Evolutionary conservation across 1,140 invertebrate genomes (phyloP).

Genomic region (Drosophila carrolli): DNA sequence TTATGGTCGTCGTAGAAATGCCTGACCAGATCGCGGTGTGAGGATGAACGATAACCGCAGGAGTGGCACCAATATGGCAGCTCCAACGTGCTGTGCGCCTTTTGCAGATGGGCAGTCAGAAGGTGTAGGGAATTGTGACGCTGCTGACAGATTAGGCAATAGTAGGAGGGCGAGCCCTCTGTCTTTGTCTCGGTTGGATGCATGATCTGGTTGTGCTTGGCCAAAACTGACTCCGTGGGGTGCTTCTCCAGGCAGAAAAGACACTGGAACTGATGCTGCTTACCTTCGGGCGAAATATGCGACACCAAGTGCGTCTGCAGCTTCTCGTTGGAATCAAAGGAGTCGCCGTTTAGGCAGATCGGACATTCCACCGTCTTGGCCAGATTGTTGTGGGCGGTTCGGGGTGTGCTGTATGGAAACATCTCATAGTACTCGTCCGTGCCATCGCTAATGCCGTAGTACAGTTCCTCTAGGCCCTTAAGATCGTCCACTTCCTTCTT

Average conservation of each 20-base stretch:
- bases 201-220: conserved; percentile 86
- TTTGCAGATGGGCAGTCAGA: conserved; percentile 91
- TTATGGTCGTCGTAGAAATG: conserved; percentile 90
- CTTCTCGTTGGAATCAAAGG: conserved; percentile 87
- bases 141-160: conserved; percentile 89
- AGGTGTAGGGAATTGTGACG: conserved; percentile 87
- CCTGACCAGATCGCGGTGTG: conserved; percentile 89
- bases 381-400: conserved; percentile 48
- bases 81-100: conserved; percentile 90
- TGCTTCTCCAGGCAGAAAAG: conserved; percentile 86
- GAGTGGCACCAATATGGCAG: conserved; percentile 92
- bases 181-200: conserved; percentile 87
- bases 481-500: conserved; percentile 80
- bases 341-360: conserved; percentile 85
- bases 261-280: conserved; percentile 85
- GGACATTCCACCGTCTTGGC: conserved; percentile 85
- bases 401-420: conserved; percentile 68
- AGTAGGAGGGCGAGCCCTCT: conserved; percentile 85
- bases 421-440: conserved; percentile 68
- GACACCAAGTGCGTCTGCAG: conserved; percentile 89
- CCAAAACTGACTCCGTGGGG: conserved; percentile 84
- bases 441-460: conserved; percentile 78
- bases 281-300: conserved; percentile 86
- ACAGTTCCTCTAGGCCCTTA: conserved; percentile 77
- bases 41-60: conserved; percentile 90